Evolutionary conservation across 1,140 invertebrate species (phyloP).

Genomic region (Aphis craccivora): DNA sequence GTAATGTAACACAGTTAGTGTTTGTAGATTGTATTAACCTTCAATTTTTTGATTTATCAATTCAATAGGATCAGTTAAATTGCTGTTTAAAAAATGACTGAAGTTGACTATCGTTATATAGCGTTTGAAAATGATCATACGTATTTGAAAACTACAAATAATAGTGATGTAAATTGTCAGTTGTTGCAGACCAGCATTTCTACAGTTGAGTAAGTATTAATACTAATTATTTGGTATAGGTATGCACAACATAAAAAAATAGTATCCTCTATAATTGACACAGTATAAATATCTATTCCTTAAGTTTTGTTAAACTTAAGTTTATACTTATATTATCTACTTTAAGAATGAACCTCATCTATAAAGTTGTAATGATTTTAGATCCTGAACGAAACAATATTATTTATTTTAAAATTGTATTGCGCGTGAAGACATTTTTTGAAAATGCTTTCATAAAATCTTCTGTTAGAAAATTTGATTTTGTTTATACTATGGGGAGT

Average conservation of each 20-base stretch:
- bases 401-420: too few species aligned
- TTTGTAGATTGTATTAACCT: background rate
- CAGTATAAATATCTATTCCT: too few species aligned
- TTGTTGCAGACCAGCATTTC: background rate
- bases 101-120: background rate
- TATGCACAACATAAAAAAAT: background rate
- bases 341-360: too few species aligned
- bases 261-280: too few species aligned
- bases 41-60: background rate
- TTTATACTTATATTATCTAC: too few species aligned
- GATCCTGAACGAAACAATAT: too few species aligned
- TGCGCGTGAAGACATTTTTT: too few species aligned
- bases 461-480: too few species aligned
- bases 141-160: constrained; percentile 14
- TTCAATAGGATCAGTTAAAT: background rate
- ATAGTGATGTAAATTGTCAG: background rate
- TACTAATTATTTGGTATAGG: background rate
- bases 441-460: too few species aligned
- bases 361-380: too few species aligned
- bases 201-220: background rate
- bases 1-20: background rate
- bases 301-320: too few species aligned
- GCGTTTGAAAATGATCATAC: constrained; percentile 49
- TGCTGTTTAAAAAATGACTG: constrained; percentile 16
- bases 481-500: too few species aligned